A percentile compares a stretch with the other conserved stretches of the same genome.
Conservation (phyloP, 2,797 vertebrate species). For the Notolabrus celidotus region DNA sequence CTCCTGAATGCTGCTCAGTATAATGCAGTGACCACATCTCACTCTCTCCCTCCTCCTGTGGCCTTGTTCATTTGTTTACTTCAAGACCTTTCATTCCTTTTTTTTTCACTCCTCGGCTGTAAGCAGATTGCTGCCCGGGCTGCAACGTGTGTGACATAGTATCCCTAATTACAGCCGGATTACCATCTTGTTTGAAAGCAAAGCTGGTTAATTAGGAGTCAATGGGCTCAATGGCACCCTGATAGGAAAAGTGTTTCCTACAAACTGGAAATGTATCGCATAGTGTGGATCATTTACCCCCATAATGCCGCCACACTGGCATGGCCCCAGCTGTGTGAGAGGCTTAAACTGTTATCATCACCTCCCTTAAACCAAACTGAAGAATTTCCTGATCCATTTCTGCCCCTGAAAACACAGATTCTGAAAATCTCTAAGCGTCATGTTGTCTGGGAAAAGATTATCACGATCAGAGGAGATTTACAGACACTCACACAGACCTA, state of each 20-base stretch:
- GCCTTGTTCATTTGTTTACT: conserved; percentile 72
- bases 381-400: conserved; percentile 23
- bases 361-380: conserved; percentile 29
- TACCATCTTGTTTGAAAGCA: conserved; percentile 77
- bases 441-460: conserved; percentile 27
- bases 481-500: conserved; percentile 3
- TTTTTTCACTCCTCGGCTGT: conserved; percentile 31
- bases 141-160: conserved; percentile 61
- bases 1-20: conserved; percentile 33
- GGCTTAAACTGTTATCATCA: conserved; percentile 47
- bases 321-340: conserved; percentile 36
- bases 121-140: conserved; percentile 54
- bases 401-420: conserved; percentile 16
- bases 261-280: conserved; percentile 42
- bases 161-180: conserved; percentile 78
- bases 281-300: conserved; percentile 43
- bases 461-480: conserved; percentile 18
- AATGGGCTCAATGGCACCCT: conserved; percentile 61
- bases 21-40: conserved; percentile 25
- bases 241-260: conserved; percentile 51
- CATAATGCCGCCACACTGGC: conserved; percentile 41
- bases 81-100: conserved; percentile 42
- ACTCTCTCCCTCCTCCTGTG: conserved; percentile 26
- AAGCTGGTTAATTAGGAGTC: conserved; percentile 77
- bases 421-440: conserved; percentile 23